Evolutionary conservation across 2,113 vertebrate genomes (phyloP).

Genomic region (Psittacula cyanocephala): DNA sequence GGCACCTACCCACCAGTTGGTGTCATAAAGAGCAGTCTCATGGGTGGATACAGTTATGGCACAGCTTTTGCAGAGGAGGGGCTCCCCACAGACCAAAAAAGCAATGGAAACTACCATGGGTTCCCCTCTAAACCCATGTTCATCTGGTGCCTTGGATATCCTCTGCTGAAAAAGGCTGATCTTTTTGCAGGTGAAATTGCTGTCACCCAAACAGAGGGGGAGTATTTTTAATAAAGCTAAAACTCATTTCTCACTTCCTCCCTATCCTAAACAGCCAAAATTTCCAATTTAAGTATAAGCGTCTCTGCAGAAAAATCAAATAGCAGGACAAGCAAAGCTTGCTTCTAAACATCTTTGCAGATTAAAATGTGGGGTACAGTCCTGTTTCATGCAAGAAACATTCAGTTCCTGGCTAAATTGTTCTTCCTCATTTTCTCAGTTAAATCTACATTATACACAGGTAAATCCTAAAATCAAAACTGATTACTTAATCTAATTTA

Average conservation of each 20-base stretch:
- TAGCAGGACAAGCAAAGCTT: background rate
- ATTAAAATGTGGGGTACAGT: slow-evolving; percentile 18
- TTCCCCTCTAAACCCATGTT: background rate
- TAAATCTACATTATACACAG: background rate
- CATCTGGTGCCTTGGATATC: background rate
- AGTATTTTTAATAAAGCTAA: background rate
- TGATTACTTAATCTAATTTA: background rate
- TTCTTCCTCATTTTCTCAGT: slow-evolving; percentile 2
- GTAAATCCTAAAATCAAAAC: background rate
- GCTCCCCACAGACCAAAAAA: background rate
- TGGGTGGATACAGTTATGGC: background rate
- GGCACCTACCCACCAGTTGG: background rate
- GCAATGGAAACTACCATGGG: background rate
- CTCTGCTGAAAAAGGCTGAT: background rate
- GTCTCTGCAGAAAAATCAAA: slow-evolving; percentile 7
- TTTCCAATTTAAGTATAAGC: background rate
- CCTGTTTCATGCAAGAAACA: background rate
- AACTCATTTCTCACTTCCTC: background rate
- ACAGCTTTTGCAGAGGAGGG: slow-evolving; percentile 29
- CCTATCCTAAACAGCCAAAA: background rate
- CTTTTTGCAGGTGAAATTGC: background rate
- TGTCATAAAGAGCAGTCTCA: background rate
- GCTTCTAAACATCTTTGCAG: slow-evolving; percentile 6
- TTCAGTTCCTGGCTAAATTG: background rate
- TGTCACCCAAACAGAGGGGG: background rate